These are phyloP conservation scores for Dolomedes plantarius DNA, from an alignment of 2,888 invertebrate genomes.

Conservation along the genomic window DNA sequence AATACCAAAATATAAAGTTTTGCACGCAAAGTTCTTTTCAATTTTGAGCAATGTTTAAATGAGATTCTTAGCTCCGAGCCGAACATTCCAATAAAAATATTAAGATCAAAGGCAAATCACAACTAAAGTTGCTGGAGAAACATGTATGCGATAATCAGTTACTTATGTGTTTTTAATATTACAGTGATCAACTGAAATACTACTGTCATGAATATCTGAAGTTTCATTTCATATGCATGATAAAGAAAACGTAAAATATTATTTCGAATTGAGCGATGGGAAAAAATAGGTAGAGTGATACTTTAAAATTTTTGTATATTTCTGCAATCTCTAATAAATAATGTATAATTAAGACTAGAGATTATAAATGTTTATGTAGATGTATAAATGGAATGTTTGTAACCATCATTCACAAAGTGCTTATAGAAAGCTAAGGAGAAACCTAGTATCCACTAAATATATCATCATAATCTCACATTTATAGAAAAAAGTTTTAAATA, in stretches of 20 bases:
- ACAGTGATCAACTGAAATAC: no score
- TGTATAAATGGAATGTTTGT: slow-evolving; percentile 69
- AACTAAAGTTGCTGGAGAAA: no score
- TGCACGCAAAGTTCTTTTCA: no score
- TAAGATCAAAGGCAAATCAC: no score
- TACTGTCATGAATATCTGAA: no score
- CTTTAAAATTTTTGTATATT: slow-evolving; percentile 41
- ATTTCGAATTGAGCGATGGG: no score
- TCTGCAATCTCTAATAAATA: slow-evolving; percentile 66
- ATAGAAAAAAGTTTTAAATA: slow-evolving; percentile 57
- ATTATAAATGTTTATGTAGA: slow-evolving; percentile 65
- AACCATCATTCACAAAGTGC: slow-evolving; percentile 68
- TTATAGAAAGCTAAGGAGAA: slow-evolving; percentile 68
- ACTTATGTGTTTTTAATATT: no score
- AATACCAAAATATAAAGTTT: slow-evolving; percentile 36
- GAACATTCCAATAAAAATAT: no score
- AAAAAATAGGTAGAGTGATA: no score
- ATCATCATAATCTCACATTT: slow-evolving; percentile 67
- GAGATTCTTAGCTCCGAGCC: slow-evolving; percentile 26
- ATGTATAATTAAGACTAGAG: slow-evolving; percentile 71
- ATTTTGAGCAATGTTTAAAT: slow-evolving; percentile 1
- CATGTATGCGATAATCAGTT: no score
- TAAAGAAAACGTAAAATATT: no score
- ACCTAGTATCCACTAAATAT: slow-evolving; percentile 66
- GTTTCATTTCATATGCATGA: no score